These are phyloP conservation scores for Gallinago undulata DNA, from an alignment of 2,113 vertebrate species.

Conservation along the genomic window DNA sequence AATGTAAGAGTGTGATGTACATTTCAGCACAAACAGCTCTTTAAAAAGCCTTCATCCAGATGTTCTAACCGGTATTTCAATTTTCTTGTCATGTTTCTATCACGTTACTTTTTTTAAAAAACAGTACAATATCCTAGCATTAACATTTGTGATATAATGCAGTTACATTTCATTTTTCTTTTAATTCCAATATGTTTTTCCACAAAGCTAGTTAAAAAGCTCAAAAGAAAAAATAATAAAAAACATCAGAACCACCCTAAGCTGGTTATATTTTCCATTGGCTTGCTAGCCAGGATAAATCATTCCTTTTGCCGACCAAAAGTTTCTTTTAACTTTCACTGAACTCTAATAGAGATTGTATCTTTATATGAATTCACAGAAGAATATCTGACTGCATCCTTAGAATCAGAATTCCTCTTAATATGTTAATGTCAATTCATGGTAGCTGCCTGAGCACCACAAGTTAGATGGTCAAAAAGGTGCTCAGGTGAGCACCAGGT, in stretches of 20 bases:
- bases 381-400: neutral
- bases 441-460: neutral
- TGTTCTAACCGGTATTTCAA: neutral
- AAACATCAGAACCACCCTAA: neutral
- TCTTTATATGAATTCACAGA: neutral
- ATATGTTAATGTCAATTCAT: neutral
- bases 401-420: neutral
- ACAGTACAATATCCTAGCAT: neutral
- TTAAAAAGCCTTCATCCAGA: neutral
- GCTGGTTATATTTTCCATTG: constrained; percentile 27
- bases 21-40: neutral
- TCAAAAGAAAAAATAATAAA: neutral
- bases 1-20: neutral
- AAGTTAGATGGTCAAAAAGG: neutral
- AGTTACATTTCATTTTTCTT: neutral
- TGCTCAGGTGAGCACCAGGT: neutral
- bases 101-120: neutral
- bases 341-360: neutral
- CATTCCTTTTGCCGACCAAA: constrained; percentile 7
- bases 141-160: neutral
- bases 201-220: neutral
- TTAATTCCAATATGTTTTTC: neutral
- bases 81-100: constrained; percentile 11
- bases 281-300: constrained; percentile 26
- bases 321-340: constrained; percentile 16